These are phyloP conservation scores for Galendromus occidentalis DNA, from an alignment of 1,140 invertebrate species.

Conservation along the genomic window DNA sequence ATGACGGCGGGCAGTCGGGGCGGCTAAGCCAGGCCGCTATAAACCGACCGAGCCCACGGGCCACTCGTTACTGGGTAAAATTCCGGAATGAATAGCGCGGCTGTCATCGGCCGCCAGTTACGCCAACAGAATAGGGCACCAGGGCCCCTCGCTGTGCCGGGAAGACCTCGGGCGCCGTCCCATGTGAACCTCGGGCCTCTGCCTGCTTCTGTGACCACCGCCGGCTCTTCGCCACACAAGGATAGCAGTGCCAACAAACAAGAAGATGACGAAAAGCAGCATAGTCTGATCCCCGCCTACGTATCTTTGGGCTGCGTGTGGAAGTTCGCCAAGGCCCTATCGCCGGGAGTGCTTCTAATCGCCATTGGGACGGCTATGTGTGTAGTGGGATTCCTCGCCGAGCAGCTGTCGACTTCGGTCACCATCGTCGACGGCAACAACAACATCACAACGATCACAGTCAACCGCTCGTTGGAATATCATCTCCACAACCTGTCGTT, in stretches of 20 bases:
- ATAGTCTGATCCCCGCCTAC: slow-evolving; percentile 13
- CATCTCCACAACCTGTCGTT: slow-evolving; percentile 74
- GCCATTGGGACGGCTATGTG: slow-evolving; percentile 68
- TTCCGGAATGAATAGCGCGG: slow-evolving; percentile 22
- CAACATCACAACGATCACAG: slow-evolving; percentile 29
- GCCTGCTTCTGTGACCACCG: slow-evolving; percentile 15
- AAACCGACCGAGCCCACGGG: neutral
- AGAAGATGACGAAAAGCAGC: slow-evolving; percentile 6
- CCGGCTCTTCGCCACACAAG: slow-evolving; percentile 14
- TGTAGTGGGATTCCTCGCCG: slow-evolving; percentile 51
- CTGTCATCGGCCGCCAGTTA: slow-evolving; percentile 23
- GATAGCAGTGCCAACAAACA: slow-evolving; percentile 15
- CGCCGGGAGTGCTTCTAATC: slow-evolving; percentile 58
- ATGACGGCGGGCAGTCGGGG: slow-evolving; percentile 11
- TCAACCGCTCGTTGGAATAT: slow-evolving; percentile 10
- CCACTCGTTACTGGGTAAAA: slow-evolving; percentile 8
- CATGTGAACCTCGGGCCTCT: slow-evolving; percentile 16
- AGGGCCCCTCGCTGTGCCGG: slow-evolving; percentile 20
- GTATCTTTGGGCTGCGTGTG: slow-evolving; percentile 41
- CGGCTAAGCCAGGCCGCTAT: slow-evolving; percentile 8
- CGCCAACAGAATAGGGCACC: slow-evolving; percentile 21
- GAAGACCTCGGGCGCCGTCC: slow-evolving; percentile 19
- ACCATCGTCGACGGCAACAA: slow-evolving; percentile 53
- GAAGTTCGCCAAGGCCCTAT: slow-evolving; percentile 68
- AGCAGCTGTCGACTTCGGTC: slow-evolving; percentile 53